Evolutionary conservation across 2,888 invertebrate genomes (phyloP).

Genomic region (Clepsis dumicolana): DNA sequence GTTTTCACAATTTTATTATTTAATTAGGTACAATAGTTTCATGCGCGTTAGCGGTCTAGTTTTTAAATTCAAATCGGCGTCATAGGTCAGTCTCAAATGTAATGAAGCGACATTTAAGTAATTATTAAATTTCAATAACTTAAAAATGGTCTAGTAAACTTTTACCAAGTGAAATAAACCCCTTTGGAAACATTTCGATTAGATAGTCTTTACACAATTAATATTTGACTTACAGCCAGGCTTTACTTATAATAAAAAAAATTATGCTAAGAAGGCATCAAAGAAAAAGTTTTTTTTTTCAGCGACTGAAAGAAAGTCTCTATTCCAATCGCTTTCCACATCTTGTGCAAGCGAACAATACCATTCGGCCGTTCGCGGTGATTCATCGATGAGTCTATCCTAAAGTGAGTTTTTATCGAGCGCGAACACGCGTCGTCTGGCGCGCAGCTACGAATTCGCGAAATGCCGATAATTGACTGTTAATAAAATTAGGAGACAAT

Average conservation of each 20-base stretch:
- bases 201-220: background rate
- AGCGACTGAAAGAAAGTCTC: constrained; percentile 56
- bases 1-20: constrained; percentile 11
- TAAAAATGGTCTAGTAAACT: background rate
- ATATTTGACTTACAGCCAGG: background rate
- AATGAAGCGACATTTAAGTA: background rate
- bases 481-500: constrained; percentile 4
- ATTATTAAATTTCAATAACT: background rate
- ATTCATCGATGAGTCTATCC: constrained; percentile 85
- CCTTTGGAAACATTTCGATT: background rate
- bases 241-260: background rate
- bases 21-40: background rate
- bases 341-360: constrained; percentile 78
- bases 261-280: no score
- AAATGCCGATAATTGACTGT: constrained; percentile 48
- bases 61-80: background rate
- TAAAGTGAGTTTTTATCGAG: constrained; percentile 80
- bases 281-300: background rate
- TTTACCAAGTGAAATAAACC: background rate
- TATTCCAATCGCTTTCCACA: constrained; percentile 65
- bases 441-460: constrained; percentile 54
- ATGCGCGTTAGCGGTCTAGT: background rate
- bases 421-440: constrained; percentile 59
- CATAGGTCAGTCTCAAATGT: background rate
- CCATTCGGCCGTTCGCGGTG: constrained; percentile 76